Evolutionary conservation across 2,113 vertebrate species (phyloP).

Genomic region (Gracilinanus agilis): DNA sequence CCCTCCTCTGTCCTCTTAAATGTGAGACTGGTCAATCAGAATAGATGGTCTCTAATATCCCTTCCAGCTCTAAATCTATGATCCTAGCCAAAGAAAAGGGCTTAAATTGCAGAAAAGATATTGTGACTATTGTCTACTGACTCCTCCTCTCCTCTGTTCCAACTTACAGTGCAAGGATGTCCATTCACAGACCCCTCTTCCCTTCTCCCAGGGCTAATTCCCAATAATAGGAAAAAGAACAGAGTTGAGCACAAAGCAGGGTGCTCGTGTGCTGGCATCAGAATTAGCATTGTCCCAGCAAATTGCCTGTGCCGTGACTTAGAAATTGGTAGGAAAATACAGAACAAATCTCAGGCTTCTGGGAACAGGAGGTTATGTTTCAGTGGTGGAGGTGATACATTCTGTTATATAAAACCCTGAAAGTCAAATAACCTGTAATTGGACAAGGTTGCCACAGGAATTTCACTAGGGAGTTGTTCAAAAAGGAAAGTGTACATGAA

Average conservation of each 20-base stretch:
- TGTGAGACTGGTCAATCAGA: neutral
- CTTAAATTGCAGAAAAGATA: neutral
- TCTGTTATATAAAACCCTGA: constrained; percentile 56
- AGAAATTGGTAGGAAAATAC: constrained; percentile 57
- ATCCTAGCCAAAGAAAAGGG: neutral
- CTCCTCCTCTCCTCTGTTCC: neutral
- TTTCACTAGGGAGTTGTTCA: constrained; percentile 43
- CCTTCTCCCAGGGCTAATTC: neutral
- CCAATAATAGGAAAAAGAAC: neutral
- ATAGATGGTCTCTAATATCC: neutral
- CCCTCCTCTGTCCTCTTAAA: neutral
- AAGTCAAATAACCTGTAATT: constrained; percentile 55
- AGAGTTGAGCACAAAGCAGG: neutral
- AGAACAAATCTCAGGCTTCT: constrained; percentile 48
- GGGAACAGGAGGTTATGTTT: constrained; percentile 45
- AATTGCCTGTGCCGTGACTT: constrained; percentile 60
- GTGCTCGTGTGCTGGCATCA: neutral
- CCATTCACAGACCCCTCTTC: neutral
- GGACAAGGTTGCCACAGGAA: constrained; percentile 32
- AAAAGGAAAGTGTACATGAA: constrained; percentile 63
- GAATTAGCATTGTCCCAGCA: constrained; percentile 57
- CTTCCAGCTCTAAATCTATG: neutral
- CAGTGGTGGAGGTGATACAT: neutral
- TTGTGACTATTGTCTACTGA: neutral
- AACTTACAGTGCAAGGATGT: neutral